Percentiles rank a stretch among this genome's conserved stretches.
Evolutionary conservation across 2,113 vertebrate species (phyloP).

Genomic region (Atlantisia rogersi): DNA sequence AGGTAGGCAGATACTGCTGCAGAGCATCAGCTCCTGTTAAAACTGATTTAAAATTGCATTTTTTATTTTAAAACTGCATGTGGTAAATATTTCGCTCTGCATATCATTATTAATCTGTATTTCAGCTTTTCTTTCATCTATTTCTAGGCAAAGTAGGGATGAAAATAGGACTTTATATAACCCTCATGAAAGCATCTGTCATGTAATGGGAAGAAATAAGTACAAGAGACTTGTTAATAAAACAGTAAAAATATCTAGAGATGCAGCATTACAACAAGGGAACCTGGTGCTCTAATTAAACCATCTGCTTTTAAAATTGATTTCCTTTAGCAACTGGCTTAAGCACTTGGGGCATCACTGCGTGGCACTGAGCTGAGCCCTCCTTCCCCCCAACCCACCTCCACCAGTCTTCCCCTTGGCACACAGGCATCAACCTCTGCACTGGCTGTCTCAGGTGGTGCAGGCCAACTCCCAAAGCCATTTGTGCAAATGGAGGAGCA

Average conservation of each 20-base stretch:
- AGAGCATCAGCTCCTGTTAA: background rate
- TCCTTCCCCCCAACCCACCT: accelerated
- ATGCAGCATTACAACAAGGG: background rate
- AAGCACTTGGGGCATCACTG: accelerated
- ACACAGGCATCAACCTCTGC: accelerated
- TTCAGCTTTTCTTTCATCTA: background rate
- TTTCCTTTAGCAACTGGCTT: background rate
- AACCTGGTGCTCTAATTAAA: background rate
- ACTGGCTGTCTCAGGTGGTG: background rate
- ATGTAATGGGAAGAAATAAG: background rate
- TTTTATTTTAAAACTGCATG: background rate
- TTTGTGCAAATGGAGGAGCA: accelerated
- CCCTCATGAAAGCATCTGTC: constrained; percentile 39
- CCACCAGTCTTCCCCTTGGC: accelerated
- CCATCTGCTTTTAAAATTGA: constrained; percentile 4
- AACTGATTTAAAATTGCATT: background rate
- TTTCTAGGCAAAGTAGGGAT: constrained; percentile 1
- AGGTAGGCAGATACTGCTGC: background rate
- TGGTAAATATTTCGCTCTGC: background rate
- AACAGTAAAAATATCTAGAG: background rate
- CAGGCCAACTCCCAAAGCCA: background rate
- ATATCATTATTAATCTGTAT: background rate
- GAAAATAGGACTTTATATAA: constrained; percentile 12
- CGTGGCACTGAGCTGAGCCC: background rate
- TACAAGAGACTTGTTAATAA: constrained; percentile 2